Conservation (phyloP, 2,888 invertebrate genomes). For the Pediacus dermestoides region DNA sequence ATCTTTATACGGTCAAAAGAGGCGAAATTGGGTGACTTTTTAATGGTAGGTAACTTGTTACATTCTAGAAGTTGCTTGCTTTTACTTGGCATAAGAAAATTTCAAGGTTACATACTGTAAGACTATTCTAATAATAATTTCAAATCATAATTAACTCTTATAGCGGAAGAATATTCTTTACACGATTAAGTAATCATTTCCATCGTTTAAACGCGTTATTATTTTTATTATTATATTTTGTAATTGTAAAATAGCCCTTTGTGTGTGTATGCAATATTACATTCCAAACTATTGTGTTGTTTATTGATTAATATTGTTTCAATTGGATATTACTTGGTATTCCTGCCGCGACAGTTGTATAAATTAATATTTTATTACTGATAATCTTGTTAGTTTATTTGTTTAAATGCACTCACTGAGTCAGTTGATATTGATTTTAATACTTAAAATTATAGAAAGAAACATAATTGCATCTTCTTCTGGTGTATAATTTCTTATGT, state of each 20-base stretch:
- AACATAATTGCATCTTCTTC: too few relatives aligned
- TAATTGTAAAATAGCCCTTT: not conserved
- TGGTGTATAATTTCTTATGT: too few relatives aligned
- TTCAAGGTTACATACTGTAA: conserved; percentile 27
- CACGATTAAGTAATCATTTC: conserved; percentile 10
- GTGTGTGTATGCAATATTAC: not conserved
- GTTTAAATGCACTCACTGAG: too few relatives aligned
- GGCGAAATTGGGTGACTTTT: conserved; percentile 31
- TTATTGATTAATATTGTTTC: not conserved
- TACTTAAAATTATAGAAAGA: too few relatives aligned
- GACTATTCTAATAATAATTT: conserved; percentile 9
- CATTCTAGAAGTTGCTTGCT: conserved; percentile 29
- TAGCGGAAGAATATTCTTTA: conserved; percentile 14
- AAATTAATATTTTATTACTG: too few relatives aligned
- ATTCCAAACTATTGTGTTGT: not conserved
- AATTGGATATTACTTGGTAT: conserved; percentile 3
- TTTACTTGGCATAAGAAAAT: conserved; percentile 31
- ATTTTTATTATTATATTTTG: not conserved
- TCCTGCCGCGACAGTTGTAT: too few relatives aligned
- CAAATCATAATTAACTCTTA: conserved; percentile 11
- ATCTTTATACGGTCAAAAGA: too few relatives aligned
- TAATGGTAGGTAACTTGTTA: conserved; percentile 21
- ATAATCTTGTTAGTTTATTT: too few relatives aligned
- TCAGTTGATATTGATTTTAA: too few relatives aligned
- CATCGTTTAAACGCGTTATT: too few relatives aligned